These are phyloP conservation scores for Dysmachus trigonus DNA, from an alignment of 2,888 invertebrate species.

Conservation along the genomic window DNA sequence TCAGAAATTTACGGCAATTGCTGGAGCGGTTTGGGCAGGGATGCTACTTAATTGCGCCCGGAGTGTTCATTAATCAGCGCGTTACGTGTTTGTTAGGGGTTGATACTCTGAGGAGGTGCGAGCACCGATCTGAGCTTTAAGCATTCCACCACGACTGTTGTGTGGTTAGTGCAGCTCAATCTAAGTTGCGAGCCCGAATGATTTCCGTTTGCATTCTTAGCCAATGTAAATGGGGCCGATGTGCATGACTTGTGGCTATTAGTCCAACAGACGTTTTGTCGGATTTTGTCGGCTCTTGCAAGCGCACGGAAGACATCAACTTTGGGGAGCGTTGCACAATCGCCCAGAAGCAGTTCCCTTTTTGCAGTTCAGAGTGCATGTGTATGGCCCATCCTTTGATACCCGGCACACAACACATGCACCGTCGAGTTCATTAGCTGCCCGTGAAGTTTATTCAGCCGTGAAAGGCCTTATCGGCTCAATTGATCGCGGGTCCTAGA, in stretches of 20 bases:
- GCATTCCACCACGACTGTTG: background rate
- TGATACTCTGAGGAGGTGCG: background rate
- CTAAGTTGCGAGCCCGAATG: background rate
- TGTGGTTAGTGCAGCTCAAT: background rate
- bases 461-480: conserved; percentile 38
- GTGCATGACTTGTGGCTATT: conserved; percentile 24
- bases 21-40: background rate
- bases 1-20: background rate
- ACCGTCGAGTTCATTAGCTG: background rate
- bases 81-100: background rate
- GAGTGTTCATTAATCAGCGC: background rate
- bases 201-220: background rate
- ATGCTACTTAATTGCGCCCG: background rate
- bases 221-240: background rate
- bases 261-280: conserved; percentile 9
- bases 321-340: background rate
- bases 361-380: background rate
- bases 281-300: conserved; percentile 6
- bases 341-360: background rate
- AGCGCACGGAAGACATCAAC: conserved; percentile 3
- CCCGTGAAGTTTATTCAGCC: conserved; percentile 1
- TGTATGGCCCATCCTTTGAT: conserved; percentile 2
- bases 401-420: background rate
- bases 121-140: background rate
- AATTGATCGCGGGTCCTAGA: conserved; percentile 37